Conservation (phyloP, 2,888 invertebrate genomes). For the Odontothrips loti region DNA sequence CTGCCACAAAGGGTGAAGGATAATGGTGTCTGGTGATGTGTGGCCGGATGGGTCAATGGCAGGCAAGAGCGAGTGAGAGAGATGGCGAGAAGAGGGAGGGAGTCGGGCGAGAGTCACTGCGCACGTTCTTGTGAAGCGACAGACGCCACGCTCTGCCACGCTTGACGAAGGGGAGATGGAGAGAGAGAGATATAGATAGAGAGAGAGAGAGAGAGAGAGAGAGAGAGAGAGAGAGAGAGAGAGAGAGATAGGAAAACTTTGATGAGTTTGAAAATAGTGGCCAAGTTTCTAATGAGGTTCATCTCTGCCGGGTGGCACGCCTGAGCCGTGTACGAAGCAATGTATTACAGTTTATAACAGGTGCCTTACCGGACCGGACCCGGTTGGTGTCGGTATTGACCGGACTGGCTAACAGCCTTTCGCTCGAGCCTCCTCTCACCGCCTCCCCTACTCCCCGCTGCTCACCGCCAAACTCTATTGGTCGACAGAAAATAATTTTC, state of each 20-base stretch:
- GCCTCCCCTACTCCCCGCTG: neutral
- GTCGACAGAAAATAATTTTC: constrained; percentile 14
- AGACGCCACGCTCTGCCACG: constrained; percentile 6
- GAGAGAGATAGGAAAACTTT: neutral
- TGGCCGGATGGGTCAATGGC: constrained; percentile 19
- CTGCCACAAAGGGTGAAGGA: constrained; percentile 22
- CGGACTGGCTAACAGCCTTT: neutral
- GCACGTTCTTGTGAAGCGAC: neutral
- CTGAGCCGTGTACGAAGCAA: too few relatives aligned
- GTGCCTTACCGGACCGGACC: too few relatives aligned
- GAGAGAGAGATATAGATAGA: neutral
- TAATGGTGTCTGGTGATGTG: constrained; percentile 26
- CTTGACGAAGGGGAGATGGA: neutral
- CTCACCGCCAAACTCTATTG: neutral
- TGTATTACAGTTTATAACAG: too few relatives aligned
- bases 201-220: neutral
- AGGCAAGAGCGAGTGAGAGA: neutral
- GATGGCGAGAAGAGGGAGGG: neutral
- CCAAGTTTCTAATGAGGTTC: neutral
- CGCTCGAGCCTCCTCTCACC: neutral
- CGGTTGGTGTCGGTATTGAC: too few relatives aligned
- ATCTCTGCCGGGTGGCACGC: too few relatives aligned
- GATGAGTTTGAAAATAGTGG: constrained; percentile 19
- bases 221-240: neutral
- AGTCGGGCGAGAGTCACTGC: too few relatives aligned